phyloP scores from a whole-genome alignment of 2,797 vertebrate genomes.

The Pachyuromys duprasi region DNA sequence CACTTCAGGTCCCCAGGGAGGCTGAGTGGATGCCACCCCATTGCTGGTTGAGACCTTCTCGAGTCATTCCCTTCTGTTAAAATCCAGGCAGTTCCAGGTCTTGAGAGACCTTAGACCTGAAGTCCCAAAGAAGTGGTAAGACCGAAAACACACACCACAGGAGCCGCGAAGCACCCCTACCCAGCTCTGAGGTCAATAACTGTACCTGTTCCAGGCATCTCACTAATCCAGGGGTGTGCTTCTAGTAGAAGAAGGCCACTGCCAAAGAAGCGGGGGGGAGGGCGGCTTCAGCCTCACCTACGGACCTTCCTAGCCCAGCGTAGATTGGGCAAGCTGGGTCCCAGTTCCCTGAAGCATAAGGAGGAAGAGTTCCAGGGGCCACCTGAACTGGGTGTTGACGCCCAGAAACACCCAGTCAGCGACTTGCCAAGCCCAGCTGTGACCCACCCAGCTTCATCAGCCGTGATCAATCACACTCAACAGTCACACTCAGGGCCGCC shows the following conservation, averaged over 20 bases:
- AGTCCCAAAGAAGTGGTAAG: not conserved
- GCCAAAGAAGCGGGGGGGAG: not conserved
- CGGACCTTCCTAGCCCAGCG: not conserved
- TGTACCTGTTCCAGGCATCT: not conserved
- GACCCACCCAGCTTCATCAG: conserved; percentile 68
- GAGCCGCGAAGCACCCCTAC: not conserved
- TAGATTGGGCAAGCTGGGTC: not conserved
- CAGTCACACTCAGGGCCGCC: conserved; percentile 61
- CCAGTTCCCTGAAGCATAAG: conserved; percentile 14
- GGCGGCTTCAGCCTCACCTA: not conserved
- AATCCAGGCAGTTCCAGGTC: not conserved
- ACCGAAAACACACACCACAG: not conserved
- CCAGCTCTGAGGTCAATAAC: not conserved
- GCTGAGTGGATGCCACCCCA: not conserved
- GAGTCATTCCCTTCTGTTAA: not conserved
- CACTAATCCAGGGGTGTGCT: not conserved
- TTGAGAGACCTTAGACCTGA: conserved; percentile 23
- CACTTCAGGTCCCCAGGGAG: not conserved
- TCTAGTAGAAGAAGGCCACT: conserved; percentile 36
- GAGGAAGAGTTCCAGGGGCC: conserved; percentile 62
- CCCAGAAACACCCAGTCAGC: conserved; percentile 65
- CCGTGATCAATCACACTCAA: conserved; percentile 72
- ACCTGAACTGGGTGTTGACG: conserved; percentile 67
- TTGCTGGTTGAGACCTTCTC: not conserved
- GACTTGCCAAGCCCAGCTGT: conserved; percentile 67